A percentile compares a stretch with the other conserved stretches of the same genome.
Conservation (phyloP, 1,140 invertebrate genomes). For the Heliconius himera region DNA sequence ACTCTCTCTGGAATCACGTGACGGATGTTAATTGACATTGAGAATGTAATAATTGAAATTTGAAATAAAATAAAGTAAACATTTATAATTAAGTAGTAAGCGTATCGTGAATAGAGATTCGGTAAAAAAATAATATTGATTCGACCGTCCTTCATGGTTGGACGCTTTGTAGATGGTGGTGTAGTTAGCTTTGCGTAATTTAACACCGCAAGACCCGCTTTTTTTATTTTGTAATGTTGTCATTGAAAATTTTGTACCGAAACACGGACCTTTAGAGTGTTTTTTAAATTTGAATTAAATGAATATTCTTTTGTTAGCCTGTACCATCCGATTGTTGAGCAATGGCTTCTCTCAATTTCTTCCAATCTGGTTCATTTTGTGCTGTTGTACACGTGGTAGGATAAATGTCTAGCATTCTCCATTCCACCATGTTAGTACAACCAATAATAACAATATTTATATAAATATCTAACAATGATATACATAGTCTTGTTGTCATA, state of each 20-base stretch:
- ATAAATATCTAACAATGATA: too few relatives aligned
- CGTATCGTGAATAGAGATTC: constrained; percentile 38
- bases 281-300: constrained; percentile 18
- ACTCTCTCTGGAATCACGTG: constrained; percentile 19
- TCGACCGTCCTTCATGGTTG: constrained; percentile 26
- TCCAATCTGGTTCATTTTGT: too few relatives aligned
- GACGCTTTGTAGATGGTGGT: constrained; percentile 27
- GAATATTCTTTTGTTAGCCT: background rate
- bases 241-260: background rate
- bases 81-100: constrained; percentile 46
- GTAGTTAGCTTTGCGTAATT: constrained; percentile 29
- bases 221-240: background rate
- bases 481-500: too few relatives aligned
- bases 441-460: too few relatives aligned
- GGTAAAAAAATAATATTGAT: constrained; percentile 21
- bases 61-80: constrained; percentile 20
- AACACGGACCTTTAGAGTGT: constrained; percentile 19
- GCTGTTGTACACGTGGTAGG: too few relatives aligned
- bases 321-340: too few relatives aligned
- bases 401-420: too few relatives aligned
- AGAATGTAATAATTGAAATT: constrained; percentile 36
- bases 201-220: background rate
- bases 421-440: too few relatives aligned
- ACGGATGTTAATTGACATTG: constrained; percentile 34
- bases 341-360: too few relatives aligned